Percentiles rank a stretch among this genome's conserved stretches.
Conservation (phyloP, 2,113 vertebrate genomes). For the Apodemus sylvaticus region DNA sequence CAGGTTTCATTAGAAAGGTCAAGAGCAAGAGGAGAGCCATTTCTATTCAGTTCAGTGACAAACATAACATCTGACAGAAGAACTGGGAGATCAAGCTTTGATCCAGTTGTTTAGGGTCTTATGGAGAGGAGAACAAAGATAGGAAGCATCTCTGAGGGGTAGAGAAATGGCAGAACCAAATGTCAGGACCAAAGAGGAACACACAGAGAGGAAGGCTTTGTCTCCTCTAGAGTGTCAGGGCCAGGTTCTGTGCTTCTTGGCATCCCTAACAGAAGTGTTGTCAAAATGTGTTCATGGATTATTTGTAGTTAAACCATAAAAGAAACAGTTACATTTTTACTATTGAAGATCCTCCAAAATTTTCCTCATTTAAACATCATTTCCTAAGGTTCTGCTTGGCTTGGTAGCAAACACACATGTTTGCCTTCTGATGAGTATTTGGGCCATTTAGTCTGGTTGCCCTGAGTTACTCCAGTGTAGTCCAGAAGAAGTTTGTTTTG, state of each 20-base stretch:
- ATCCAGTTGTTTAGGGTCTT: neutral
- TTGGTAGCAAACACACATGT: slow-evolving; percentile 37
- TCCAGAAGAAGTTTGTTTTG: slow-evolving; percentile 7
- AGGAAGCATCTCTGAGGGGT: slow-evolving; percentile 15
- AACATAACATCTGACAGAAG: neutral
- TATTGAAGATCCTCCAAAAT: slow-evolving; percentile 8
- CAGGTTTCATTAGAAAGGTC: slow-evolving; percentile 22
- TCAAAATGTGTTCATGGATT: slow-evolving; percentile 38
- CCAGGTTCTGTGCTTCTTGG: neutral
- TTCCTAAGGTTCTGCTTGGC: slow-evolving; percentile 33
- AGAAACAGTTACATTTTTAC: slow-evolving; percentile 17
- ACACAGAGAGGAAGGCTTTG: neutral
- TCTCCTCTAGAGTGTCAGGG: neutral
- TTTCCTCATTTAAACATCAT: slow-evolving; percentile 32
- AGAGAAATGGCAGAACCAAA: neutral
- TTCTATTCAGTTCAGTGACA: slow-evolving; percentile 21
- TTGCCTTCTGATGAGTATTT: slow-evolving; percentile 50
- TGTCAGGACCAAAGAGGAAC: slow-evolving; percentile 19
- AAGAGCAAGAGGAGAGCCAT: neutral
- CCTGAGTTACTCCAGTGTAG: slow-evolving; percentile 20
- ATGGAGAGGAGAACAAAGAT: neutral
- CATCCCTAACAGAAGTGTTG: neutral
- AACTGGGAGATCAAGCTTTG: neutral
- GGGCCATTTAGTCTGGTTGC: slow-evolving; percentile 51
- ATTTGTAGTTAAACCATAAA: slow-evolving; percentile 25